Conservation (phyloP, 2,797 vertebrate genomes). For the Gila robusta region DNA sequence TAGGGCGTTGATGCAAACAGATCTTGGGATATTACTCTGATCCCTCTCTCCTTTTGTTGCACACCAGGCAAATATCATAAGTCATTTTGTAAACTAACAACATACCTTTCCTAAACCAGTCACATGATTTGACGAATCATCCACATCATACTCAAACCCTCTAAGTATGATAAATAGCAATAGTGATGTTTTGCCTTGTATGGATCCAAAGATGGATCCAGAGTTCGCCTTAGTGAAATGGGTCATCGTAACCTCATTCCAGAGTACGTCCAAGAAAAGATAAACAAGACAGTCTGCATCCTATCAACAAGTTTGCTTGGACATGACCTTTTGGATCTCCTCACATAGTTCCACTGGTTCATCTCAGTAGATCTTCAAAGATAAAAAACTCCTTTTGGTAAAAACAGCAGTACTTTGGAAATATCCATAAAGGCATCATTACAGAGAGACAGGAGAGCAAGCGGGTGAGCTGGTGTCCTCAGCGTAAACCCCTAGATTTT, state of each 20-base stretch:
- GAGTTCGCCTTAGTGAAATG: neutral
- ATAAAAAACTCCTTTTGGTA: neutral
- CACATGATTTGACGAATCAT: neutral
- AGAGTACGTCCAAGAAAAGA: neutral
- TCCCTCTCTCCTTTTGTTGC: neutral
- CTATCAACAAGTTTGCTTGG: conserved; percentile 15
- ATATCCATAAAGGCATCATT: neutral
- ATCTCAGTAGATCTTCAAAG: neutral
- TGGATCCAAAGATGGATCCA: neutral
- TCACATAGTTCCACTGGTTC: conserved; percentile 3
- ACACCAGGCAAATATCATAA: neutral
- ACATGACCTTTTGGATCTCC: neutral
- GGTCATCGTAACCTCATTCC: conserved; percentile 12
- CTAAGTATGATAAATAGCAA: neutral
- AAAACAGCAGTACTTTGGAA: neutral
- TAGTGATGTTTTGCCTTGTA: conserved; percentile 1
- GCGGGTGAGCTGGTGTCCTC: neutral
- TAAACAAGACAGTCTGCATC: conserved; percentile 13
- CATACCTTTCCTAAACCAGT: neutral
- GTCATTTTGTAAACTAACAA: neutral
- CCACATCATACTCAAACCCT: neutral
- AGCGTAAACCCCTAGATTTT: neutral
- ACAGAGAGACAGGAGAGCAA: neutral
- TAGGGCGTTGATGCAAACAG: neutral
- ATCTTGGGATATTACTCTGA: neutral